Evolutionary conservation across 2,113 vertebrate species (phyloP).

Genomic region (Butastur rufipennis): DNA sequence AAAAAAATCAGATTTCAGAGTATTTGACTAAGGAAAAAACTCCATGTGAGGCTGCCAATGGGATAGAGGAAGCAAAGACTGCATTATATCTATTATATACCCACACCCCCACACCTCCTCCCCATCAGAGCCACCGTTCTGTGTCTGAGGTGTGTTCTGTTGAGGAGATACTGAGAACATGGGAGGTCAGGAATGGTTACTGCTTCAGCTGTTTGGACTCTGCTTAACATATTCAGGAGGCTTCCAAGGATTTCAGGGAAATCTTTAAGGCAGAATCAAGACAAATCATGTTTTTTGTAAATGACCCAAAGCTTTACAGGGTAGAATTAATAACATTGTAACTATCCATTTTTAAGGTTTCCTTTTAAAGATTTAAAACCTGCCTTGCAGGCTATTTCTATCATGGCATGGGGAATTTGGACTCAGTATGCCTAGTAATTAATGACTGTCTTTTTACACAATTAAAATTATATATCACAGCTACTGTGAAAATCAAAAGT

Average conservation of each 20-base stretch:
- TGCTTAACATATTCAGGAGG: background rate
- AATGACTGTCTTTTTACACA: background rate
- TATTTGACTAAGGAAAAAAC: background rate
- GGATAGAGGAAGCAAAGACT: background rate
- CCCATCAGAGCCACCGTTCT: background rate
- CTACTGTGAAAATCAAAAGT: background rate
- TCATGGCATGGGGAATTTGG: background rate
- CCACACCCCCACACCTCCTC: background rate
- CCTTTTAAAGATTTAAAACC: constrained; percentile 10
- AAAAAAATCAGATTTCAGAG: background rate
- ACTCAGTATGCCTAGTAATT: background rate
- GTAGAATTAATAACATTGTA: background rate
- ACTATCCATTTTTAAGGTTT: background rate
- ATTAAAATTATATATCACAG: background rate
- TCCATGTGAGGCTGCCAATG: background rate
- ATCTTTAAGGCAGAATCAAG: constrained; percentile 17
- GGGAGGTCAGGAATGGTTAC: background rate
- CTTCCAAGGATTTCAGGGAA: background rate
- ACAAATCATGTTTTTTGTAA: background rate
- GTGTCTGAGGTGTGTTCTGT: background rate
- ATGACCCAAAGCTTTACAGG: constrained; percentile 11
- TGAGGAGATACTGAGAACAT: background rate
- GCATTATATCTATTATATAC: background rate
- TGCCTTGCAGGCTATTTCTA: background rate
- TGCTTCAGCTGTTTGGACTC: background rate